Base-by-base conservation (phyloP, 2,113 vertebrate genomes). In the Cathartes aura region DNA sequence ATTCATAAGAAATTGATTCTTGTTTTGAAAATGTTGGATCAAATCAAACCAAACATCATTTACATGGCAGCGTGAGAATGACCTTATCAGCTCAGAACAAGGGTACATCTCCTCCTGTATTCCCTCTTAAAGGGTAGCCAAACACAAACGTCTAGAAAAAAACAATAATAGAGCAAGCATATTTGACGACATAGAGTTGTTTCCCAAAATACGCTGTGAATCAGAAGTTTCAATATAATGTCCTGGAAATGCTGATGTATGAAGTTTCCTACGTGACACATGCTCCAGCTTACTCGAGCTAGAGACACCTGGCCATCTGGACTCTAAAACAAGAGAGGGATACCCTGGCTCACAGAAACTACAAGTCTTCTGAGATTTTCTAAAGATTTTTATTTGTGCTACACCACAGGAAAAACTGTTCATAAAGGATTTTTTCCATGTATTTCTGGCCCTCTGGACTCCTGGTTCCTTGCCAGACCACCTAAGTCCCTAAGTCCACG, bases 231-330 rank as follows among this genome's bases (percentile, higher is more conserved):
- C 1, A 53, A 26, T n/a, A 10, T 3, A 16, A 5, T 5, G 15
- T 36, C 19, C 58, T 76, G 76, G 52, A 52, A 76, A 48, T 55
- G 30, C 38, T 76, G 82, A 22, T 43, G 38, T 20, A 13, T 22
- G 32, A 29, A 19, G 13, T 63, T 14, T 50, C 48, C 68, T n/a
- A 2, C 2, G 0, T 12, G 36, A 38, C 7, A 9, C 12, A 1
- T 9, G 23, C 58, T 55, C 27, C 19, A 34, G 15, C 11, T 68
- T 29, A 34, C 22, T 15, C 1, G 2, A 62, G 34, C 67, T 48
- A 50, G 56, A 32, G 52, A 22, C 22, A 32, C 6, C 11, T 7
- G 32, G n/a, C 32, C 1, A 0, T 2, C 34, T 26, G 73, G 29
- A 6, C 22, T 27, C 14, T 63, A 22, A 53, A 76, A 4, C n/a